Base-by-base conservation (phyloP, 92 coral and sea anemone genomes). In the Isaurus tuberculatus region DNA sequence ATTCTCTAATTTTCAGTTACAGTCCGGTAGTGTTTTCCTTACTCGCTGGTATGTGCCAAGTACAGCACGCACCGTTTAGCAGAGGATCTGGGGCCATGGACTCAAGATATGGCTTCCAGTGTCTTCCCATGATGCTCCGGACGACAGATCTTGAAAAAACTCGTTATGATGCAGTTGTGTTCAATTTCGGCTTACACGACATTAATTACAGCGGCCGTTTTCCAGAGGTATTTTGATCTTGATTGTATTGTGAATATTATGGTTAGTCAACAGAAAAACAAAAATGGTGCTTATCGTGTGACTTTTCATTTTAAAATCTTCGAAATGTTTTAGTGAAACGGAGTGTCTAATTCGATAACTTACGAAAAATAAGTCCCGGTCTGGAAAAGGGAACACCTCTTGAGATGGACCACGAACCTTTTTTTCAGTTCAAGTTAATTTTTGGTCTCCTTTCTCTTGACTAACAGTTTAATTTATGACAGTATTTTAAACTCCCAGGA, bases 171-270 rank as follows among this genome's bases (percentile, higher is more conserved):
- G 98, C 94, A 32, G 85, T 94, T 34, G 75, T 94, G 26, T 94
- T 94, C 72, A 94, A 94, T 85, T 94, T 94, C 75, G 98, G 98
- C 58, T 90, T 94, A 91, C 98, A 94, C 57, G 98, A 94, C 48
- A 83, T 94, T 25, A 86, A 93, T 72, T 93, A 91, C 85, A 93
- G 93, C 85, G 80, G 88, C 37, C 65, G 84, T 25, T 93, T 93
- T 65, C 97, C 94, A 8, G 97, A 93, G 91, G 97, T 91, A 68
- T n/a, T 33, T 5, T 48, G 32, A 28, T n/a, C 25, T 51, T 3
- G 6, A 17, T 16, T 22, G 16, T 58, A 1, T 34, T 17, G 11
- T 74, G 31, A 9, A 16, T 19, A 20, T n/a, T n/a, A n/a, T n/a
- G n/a, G n/a, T n/a, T n/a, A n/a, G n/a, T n/a, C n/a, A n/a, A n/a